Evolutionary conservation across 2,797 vertebrate species (phyloP), one percentile per base, ranked within the genome.

Genomic region (Oreochromis grahami): DNA sequence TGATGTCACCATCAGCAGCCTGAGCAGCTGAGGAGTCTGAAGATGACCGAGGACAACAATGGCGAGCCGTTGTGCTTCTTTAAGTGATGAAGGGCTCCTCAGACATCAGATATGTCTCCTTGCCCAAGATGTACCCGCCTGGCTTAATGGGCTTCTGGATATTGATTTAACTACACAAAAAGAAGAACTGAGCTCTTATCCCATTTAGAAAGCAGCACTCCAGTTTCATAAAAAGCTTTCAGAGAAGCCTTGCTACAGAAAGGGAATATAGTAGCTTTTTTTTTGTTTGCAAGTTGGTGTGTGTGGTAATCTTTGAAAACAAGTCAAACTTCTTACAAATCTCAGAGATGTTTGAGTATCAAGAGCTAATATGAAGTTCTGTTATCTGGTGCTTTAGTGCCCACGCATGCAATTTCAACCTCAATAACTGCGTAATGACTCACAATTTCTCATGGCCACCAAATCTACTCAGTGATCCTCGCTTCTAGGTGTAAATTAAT

Each of bases 131-230:
- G 87, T 89, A 85, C 90, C 88, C 82, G 84, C 48, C 92, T 76
- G 82, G 84, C 87, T 90, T 96, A 97, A 96, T 96, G 95, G 95
- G 85, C 91, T 89, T 87, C 88, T 93, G 80, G 81, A 79, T 96
- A 96, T 96, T 93, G 96, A 97, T 96, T 94, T 87, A 89, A 84
- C 91, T 92, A 81, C 93, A 91, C 92, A 91, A 93, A 92, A 94
- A 94, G 86, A 90, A 87, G 87, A 92, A 92, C 88, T 80, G 88
- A 88, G 94, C 95, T 96, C 93, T 95, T 91, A 94, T 94, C 87
- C 88, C 84, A 87, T 93, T 93, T 92, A 86, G 87, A 92, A 92
- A 88, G 88, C 92, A 90, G 92, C 89, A 87, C 94, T 93, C 91
- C 88, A 90, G 91, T 90, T 94, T 95, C 94, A 92, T 90, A 76